Base-by-base conservation (phyloP, 2,888 invertebrate species). In the Gymnocheta viridis region DNA sequence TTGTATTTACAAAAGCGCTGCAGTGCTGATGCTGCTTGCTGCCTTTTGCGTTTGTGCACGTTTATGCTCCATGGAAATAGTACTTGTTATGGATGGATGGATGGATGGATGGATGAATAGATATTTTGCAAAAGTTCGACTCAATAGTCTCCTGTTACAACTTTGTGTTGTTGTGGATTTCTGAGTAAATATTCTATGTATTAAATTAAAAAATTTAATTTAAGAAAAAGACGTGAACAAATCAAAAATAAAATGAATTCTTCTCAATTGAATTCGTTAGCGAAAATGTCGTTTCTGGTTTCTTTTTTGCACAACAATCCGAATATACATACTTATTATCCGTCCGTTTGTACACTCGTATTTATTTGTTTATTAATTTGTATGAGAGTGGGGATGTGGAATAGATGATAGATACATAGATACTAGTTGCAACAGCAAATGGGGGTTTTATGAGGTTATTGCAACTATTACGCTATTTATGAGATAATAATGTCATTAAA, bases 251-350 rank as follows among this genome's bases (percentile, higher is more conserved):
- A 90, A 90, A 89, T 88, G 88, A 89, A 89, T 89, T 90, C 89
- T 88, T 86, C 87, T 90, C 90, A 89, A 90, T 89, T 89, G 90
- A 90, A 90, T 89, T 89, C 90, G 89, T 89, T 90, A 90, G 88
- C 88, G 87, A 89, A 90, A 90, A 89, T 90, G 88, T 89, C 89
- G 88, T 86, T 76, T 82, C 76, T 83, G 83, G 73, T 77, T 67
- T 72, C 44, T 76, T 60, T 58, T 77, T 77, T 64, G 10, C 27
- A 56, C 60, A 70, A 47, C 44, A 79, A 72, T 64, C 19, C 64
- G 64, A 72, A 64, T 64, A 56, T 56, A 66, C 72, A 49, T 79
- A n/a, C n/a, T n/a, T n/a, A n/a, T n/a, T n/a, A n/a, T 69, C 47
- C 67, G 49, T 51, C 51, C 51, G 51, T 49, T 64, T 79, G 64